A percentile compares a stretch with the other conserved stretches of the same genome.
Conservation (phyloP, 1,140 invertebrate genomes). For the Eufriesea mexicana region DNA sequence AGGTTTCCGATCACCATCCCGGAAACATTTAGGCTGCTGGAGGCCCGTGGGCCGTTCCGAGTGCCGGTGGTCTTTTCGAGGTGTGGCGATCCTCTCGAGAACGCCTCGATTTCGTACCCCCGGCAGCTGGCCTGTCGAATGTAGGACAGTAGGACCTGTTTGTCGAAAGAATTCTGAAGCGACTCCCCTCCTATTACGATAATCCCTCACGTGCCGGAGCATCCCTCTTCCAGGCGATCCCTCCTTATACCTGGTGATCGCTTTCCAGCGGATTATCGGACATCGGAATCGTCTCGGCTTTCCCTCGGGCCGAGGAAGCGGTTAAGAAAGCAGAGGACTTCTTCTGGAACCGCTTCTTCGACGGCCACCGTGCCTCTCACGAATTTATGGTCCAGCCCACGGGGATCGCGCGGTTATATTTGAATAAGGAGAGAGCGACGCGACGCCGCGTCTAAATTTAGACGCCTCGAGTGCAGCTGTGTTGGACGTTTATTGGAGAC, state of each 20-base stretch:
- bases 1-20: slow-evolving; percentile 7
- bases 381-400: slow-evolving; percentile 2
- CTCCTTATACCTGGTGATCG: slow-evolving; percentile 52
- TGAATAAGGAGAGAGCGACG: neutral
- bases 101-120: slow-evolving; percentile 37
- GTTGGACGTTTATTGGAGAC: slow-evolving; percentile 7
- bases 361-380: neutral
- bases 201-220: slow-evolving; percentile 63
- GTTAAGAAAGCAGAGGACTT: too few relatives aligned
- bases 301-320: too few relatives aligned
- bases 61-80: slow-evolving; percentile 28
- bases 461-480: too few relatives aligned
- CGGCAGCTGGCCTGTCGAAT: slow-evolving; percentile 29
- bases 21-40: slow-evolving; percentile 12
- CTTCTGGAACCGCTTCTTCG: neutral
- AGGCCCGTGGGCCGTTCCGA: neutral
- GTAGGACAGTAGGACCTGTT: slow-evolving; percentile 71
- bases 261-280: neutral
- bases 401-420: slow-evolving; percentile 2
- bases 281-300: neutral
- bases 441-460: slow-evolving; percentile 5
- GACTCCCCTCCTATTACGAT: slow-evolving; percentile 61
- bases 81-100: slow-evolving; percentile 30
- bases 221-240: neutral
- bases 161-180: slow-evolving; percentile 66